A percentile compares a stretch with the other conserved stretches of the same genome.
These are phyloP conservation scores for Enteromius afrohamiltoni DNA, from an alignment of 2,797 vertebrate species.

Conservation along the genomic window DNA sequence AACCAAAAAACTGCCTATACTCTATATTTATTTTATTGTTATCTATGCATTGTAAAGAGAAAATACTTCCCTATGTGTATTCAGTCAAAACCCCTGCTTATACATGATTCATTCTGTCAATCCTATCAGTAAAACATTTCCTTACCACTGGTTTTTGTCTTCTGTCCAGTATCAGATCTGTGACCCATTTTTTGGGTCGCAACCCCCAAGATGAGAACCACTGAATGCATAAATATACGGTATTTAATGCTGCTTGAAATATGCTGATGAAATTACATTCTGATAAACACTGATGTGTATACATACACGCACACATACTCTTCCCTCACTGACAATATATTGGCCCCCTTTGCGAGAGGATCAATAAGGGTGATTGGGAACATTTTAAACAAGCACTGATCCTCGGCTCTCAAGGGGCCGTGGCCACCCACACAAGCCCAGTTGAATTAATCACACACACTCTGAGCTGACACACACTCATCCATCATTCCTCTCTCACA, in stretches of 20 bases:
- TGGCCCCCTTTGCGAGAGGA: slow-evolving; percentile 59
- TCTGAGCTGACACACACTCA: slow-evolving; percentile 54
- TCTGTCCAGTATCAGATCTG: background rate
- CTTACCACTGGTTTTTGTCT: background rate
- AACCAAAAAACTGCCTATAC: background rate
- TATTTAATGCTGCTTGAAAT: background rate
- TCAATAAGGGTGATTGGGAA: slow-evolving; percentile 63
- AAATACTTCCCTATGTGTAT: background rate
- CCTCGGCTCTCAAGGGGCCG: slow-evolving; percentile 51
- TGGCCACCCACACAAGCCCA: slow-evolving; percentile 59
- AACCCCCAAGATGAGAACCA: background rate
- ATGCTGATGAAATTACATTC: background rate
- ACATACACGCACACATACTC: slow-evolving; percentile 22
- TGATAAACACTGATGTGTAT: background rate
- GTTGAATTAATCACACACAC: slow-evolving; percentile 61
- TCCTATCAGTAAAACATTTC: background rate
- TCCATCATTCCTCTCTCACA: slow-evolving; percentile 47
- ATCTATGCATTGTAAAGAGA: background rate
- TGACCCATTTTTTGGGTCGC: background rate
- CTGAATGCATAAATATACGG: background rate
- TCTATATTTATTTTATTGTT: background rate
- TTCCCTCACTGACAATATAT: slow-evolving; percentile 46
- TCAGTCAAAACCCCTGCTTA: background rate
- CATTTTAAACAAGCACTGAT: slow-evolving; percentile 62
- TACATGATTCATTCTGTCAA: background rate